Evolutionary conservation across 2,888 invertebrate species (phyloP).

Genomic region (Idaea aversata): DNA sequence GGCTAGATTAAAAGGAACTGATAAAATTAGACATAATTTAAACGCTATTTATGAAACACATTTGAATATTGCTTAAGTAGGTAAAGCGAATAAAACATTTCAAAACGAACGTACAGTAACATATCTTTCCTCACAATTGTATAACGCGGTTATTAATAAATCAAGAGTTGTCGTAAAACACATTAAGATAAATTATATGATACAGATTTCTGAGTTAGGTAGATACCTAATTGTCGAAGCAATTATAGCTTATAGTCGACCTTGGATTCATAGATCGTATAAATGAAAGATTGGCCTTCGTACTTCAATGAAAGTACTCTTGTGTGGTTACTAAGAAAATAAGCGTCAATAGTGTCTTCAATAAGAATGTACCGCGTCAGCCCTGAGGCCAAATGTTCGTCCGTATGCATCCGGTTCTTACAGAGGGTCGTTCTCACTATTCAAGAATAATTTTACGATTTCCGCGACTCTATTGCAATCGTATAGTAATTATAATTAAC

Average conservation of each 20-base stretch:
- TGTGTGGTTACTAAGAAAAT: constrained; percentile 8
- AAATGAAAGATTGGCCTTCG: constrained; percentile 9
- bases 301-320: not conserved
- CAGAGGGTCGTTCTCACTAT: constrained; percentile 70
- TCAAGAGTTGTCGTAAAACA: not conserved
- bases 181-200: not conserved
- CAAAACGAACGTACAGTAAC: not conserved
- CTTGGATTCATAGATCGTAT: not conserved
- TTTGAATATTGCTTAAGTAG: not conserved
- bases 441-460: constrained; percentile 62
- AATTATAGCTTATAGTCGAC: not conserved
- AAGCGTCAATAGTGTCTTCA: not conserved
- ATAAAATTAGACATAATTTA: constrained; percentile 11
- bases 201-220: not conserved
- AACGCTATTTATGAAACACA: constrained; percentile 3
- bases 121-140: not conserved
- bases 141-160: not conserved
- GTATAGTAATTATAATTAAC: not conserved
- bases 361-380: constrained; percentile 28
- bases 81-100: not conserved
- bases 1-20: constrained; percentile 23
- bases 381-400: constrained; percentile 52
- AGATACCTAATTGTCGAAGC: not conserved
- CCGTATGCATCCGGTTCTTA: constrained; percentile 66
- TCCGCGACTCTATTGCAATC: constrained; percentile 52